These are phyloP conservation scores for Hydrophis major DNA, from an alignment of 2,797 vertebrate genomes.

Conservation along the genomic window DNA sequence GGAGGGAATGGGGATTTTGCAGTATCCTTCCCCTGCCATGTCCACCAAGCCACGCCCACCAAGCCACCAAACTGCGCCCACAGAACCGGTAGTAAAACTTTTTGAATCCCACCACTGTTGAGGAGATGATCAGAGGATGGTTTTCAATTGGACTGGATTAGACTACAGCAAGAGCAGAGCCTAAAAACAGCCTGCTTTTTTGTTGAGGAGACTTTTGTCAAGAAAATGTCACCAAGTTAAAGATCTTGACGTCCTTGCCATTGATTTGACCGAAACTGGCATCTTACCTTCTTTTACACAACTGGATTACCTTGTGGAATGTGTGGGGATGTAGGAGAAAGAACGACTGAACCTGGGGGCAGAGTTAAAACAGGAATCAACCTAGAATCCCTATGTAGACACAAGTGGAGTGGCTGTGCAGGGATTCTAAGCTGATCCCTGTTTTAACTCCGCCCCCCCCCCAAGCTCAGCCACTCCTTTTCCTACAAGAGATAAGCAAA, in stretches of 20 bases:
- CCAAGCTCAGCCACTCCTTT: not conserved
- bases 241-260: not conserved
- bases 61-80: no score
- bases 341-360: not conserved
- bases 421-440: not conserved
- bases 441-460: not conserved
- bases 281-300: not conserved
- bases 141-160: not conserved
- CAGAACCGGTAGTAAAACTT: no score
- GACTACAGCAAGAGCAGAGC: not conserved
- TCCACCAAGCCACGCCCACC: no score
- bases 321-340: not conserved
- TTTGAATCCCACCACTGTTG: no score
- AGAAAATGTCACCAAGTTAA: not conserved
- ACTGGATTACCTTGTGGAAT: not conserved
- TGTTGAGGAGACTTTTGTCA: not conserved
- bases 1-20: no score
- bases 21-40: no score
- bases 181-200: not conserved
- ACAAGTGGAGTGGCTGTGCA: not conserved
- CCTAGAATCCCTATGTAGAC: not conserved
- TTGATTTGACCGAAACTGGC: not conserved
- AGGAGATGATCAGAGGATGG: not conserved
- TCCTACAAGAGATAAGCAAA: not conserved
- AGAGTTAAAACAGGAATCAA: not conserved